Percentiles rank a stretch among this genome's conserved stretches.
These are phyloP conservation scores for Ailuropoda melanoleuca DNA, from an alignment of 2,113 vertebrate species.

Conservation along the genomic window DNA sequence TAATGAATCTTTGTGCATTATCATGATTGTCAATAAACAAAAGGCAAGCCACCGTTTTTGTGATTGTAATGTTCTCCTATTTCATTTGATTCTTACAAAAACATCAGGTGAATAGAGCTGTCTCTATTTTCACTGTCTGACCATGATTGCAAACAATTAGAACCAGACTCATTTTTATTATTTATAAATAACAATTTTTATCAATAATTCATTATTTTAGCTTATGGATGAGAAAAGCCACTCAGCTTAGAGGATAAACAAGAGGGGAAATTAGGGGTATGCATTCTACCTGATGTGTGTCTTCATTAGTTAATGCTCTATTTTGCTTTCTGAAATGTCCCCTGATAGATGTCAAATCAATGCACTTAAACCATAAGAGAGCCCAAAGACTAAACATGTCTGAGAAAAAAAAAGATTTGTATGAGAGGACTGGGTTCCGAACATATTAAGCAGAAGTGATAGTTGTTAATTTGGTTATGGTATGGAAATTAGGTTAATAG, in stretches of 20 bases:
- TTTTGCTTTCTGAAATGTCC: background rate
- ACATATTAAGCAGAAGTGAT: background rate
- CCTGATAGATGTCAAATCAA: conserved; percentile 4
- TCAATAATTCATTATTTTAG: conserved; percentile 15
- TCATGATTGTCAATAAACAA: background rate
- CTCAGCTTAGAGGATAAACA: background rate
- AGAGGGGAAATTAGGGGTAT: background rate
- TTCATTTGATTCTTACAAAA: background rate
- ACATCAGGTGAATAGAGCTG: background rate
- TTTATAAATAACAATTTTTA: background rate
- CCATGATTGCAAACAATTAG: background rate
- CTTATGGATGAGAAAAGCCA: background rate
- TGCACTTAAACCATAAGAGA: background rate
- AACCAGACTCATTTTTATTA: background rate
- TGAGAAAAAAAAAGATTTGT: background rate
- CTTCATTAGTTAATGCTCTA: background rate
- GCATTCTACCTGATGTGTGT: background rate
- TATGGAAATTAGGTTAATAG: background rate
- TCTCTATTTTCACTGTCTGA: background rate
- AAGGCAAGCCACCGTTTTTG: background rate
- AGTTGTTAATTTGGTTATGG: background rate
- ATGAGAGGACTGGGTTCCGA: background rate
- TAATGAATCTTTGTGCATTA: background rate
- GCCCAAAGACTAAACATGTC: background rate
- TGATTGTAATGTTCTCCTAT: background rate